Base-by-base conservation (phyloP, 2,113 vertebrate genomes). In the Microtus richardsoni region DNA sequence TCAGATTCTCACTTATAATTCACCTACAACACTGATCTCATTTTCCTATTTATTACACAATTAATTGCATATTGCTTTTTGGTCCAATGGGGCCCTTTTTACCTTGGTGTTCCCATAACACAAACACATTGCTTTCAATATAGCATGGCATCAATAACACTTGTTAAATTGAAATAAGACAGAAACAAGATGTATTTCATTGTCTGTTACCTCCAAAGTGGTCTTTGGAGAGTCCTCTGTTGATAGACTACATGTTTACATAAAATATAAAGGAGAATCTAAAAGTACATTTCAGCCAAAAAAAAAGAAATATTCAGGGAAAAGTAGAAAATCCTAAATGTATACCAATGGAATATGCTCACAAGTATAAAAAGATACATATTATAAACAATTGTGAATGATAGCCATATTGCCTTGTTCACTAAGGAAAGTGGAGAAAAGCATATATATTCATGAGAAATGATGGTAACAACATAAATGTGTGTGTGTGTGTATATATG, bases 181-280 rank as follows among this genome's bases (percentile, higher is more conserved):
- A 62, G 33, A 89, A 82, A 71, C 30, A 58, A 58, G 24, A 52
- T 88, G 3, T 88, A 41, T 85, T 85, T 92, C 39, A 75, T 58
- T 58, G 80, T 74, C 77, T 91, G 5, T 78, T 94, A 85, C 89
- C 88, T 91, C 47, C 88, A 93, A 89, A 93, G 44, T 52, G 62
- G 68, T 89, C 74, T 74, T 94, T 58, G 41, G 90, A 91, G 89
- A 88, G 82, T 92, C 64, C 39, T 83, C 85, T 78, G 47, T 91
- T 79, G 60, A 7, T 14, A 94, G 74, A 71, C 7, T 30, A 39
- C n/a, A 78, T 8, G 44, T 75, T 94, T 89, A 74, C 47, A 94
- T 79, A 87, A 78, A 91, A 83, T 95, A 89, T 93, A 96, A 86
- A 89, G 86, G 14, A 70, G 89, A 66, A 86, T 41, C n/a, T 91